Conservation (phyloP, 2,113 vertebrate genomes). For the Antidorcas marsupialis region DNA sequence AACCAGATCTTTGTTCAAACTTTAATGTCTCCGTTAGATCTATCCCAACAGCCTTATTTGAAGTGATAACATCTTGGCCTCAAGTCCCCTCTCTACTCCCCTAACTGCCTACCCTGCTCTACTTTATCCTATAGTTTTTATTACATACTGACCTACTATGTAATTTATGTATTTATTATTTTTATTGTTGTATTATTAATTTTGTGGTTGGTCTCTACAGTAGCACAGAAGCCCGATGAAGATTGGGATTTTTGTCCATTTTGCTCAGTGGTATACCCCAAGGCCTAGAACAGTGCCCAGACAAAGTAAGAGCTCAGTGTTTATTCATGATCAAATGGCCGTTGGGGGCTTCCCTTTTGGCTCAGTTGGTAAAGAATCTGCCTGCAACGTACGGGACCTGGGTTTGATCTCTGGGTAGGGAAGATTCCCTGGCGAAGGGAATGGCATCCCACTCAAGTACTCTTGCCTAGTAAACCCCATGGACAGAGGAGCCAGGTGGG, state of each 20-base stretch:
- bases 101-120: neutral
- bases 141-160: neutral
- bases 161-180: neutral
- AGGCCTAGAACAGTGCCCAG: neutral
- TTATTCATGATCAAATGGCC: neutral
- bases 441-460: neutral
- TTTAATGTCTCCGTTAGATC: neutral
- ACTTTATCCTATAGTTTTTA: neutral
- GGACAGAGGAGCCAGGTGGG: neutral
- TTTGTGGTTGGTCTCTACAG: neutral
- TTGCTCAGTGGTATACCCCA: neutral
- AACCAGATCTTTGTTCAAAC: neutral
- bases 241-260: neutral
- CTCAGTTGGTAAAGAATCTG: neutral
- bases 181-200: neutral
- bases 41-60: neutral
- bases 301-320: neutral
- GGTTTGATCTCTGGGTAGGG: neutral
- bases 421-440: neutral
- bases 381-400: neutral
- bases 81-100: neutral
- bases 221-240: neutral
- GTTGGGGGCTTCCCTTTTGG: neutral
- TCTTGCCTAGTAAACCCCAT: neutral
- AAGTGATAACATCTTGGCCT: neutral